Evolutionary conservation across 2,888 invertebrate species (phyloP).

Genomic region (Pandemis cinnamomeana): DNA sequence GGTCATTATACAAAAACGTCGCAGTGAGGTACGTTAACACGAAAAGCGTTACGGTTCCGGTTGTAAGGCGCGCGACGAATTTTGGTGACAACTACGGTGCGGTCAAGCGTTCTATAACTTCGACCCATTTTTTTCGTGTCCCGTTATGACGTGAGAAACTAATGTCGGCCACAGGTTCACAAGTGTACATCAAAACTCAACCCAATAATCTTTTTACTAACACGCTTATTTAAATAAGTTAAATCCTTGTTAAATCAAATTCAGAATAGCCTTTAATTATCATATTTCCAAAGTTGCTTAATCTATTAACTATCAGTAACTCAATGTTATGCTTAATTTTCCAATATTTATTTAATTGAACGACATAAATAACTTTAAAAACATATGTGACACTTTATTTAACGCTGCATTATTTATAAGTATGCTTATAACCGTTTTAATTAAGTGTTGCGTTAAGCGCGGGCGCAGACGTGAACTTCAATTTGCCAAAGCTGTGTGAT

Average conservation of each 20-base stretch:
- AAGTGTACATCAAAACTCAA: slow-evolving; percentile 14
- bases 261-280: slow-evolving; percentile 4
- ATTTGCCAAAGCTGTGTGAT: slow-evolving; percentile 81
- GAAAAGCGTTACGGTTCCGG: slow-evolving; percentile 44
- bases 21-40: slow-evolving; percentile 38
- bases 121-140: slow-evolving; percentile 37
- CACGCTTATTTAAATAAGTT: slow-evolving; percentile 6
- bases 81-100: slow-evolving; percentile 44
- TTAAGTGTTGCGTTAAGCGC: slow-evolving; percentile 73
- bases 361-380: not conserved
- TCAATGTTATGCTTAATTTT: slow-evolving; percentile 11
- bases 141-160: slow-evolving; percentile 41
- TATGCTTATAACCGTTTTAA: slow-evolving; percentile 63
- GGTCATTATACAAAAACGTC: slow-evolving; percentile 41
- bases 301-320: slow-evolving; percentile 19
- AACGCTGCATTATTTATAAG: slow-evolving; percentile 39
- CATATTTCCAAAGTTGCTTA: slow-evolving; percentile 13
- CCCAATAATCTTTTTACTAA: slow-evolving; percentile 1
- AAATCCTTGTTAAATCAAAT: slow-evolving; percentile 10
- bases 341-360: not conserved
- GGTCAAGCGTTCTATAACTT: slow-evolving; percentile 39
- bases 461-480: slow-evolving; percentile 70
- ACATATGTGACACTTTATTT: not conserved
- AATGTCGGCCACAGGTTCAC: slow-evolving; percentile 14
- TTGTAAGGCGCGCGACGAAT: slow-evolving; percentile 43